phyloP scores from a whole-genome alignment of 2,113 vertebrate species.

The Cygnus buccinator region DNA sequence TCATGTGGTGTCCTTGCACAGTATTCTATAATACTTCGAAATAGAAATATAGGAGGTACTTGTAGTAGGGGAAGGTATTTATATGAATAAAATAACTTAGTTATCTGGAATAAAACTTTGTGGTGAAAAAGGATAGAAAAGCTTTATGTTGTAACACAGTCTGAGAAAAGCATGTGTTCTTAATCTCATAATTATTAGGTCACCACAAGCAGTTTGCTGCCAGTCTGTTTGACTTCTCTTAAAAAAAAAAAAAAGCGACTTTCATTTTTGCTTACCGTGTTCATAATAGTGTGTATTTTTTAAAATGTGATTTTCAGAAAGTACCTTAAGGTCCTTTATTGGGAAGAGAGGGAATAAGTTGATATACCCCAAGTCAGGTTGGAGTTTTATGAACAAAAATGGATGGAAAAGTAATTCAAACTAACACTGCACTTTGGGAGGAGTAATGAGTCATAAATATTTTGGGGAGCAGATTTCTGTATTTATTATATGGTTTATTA shows the following conservation, averaged over 20 bases:
- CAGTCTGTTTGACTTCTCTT: neutral
- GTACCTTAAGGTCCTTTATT: neutral
- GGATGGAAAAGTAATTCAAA: neutral
- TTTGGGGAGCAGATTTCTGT: neutral
- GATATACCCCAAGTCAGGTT: neutral
- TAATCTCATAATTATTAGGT: conserved; percentile 7
- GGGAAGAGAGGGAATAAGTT: neutral
- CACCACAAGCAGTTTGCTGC: neutral
- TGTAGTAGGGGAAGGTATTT: neutral
- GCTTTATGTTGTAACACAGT: neutral
- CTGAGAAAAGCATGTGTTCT: neutral
- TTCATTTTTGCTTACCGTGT: neutral
- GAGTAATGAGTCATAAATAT: neutral
- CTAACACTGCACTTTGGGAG: no score
- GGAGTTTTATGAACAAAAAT: neutral
- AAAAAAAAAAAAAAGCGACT: neutral
- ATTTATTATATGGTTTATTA: neutral
- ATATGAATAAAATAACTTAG: neutral
- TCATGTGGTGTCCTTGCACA: neutral
- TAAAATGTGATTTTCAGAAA: neutral
- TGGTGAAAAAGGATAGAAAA: neutral
- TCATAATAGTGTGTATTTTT: neutral
- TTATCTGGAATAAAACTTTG: neutral
- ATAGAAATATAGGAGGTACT: neutral
- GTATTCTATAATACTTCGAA: neutral